A percentile compares a stretch with the other conserved stretches of the same genome.
phyloP scores from a whole-genome alignment of 2,888 invertebrate species.

The Listrodromus nycthemerus region DNA sequence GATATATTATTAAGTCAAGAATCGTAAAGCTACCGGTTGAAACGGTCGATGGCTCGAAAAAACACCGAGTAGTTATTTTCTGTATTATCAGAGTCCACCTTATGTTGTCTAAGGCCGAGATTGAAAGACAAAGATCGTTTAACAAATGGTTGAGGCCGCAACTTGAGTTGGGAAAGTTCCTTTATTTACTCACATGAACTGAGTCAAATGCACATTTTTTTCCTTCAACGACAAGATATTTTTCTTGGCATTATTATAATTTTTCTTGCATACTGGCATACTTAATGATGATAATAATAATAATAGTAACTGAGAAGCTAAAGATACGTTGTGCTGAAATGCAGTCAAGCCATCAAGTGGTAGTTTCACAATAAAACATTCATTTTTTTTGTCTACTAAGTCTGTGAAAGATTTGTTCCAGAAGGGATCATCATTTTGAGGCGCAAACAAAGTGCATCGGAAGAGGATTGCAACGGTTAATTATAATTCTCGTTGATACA shows the following conservation, averaged over 20 bases:
- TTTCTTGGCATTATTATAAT: neutral
- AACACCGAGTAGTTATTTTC: too few relatives aligned
- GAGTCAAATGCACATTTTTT: conserved; percentile 9
- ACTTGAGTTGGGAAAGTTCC: conserved; percentile 13
- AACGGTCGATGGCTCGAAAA: too few relatives aligned
- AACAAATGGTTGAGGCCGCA: neutral
- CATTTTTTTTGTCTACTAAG: neutral
- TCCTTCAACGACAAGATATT: neutral
- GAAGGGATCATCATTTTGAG: neutral
- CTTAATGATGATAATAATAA: neutral
- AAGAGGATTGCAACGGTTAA: neutral
- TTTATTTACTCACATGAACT: conserved; percentile 26
- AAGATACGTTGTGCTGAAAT: conserved; percentile 5
- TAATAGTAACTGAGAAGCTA: conserved; percentile 4
- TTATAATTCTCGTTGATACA: neutral
- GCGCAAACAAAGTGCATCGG: neutral
- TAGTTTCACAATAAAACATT: neutral
- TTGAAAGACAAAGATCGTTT: too few relatives aligned
- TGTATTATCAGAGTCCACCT: too few relatives aligned
- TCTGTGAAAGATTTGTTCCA: neutral
- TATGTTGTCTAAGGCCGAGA: too few relatives aligned
- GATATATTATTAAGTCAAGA: too few relatives aligned
- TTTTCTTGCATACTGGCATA: neutral
- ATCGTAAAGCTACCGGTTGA: too few relatives aligned
- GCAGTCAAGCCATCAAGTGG: conserved; percentile 5